Evolutionary conservation across 1,140 invertebrate genomes (phyloP), one percentile per base, ranked within the genome.

Genomic region (Bombus sylvicola): DNA sequence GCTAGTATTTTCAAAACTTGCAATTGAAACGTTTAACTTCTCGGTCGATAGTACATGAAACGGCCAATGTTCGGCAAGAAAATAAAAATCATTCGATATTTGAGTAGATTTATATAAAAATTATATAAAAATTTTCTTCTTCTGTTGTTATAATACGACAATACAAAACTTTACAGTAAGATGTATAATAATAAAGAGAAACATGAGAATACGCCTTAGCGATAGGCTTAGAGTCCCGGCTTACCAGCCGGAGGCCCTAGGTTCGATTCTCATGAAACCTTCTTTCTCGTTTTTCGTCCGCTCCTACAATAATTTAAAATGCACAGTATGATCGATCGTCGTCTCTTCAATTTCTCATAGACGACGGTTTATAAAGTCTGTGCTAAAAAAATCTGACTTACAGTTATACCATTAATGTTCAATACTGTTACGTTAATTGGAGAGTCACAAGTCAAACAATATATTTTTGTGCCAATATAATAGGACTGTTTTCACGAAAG

Each of bases 261-360:
- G 31, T 66, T 66, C 31, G 64, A 66, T 34, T 66, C 64, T 9
- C 31, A 18, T 34, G 5, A 66, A 31, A 66, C 12, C 31, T n/a
- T 62, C 6, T 18, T 0, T 0, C 15, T 9, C 64, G 0, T 66
- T 66, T 66, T 66, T 34, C n/a, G 4, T n/a, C 28, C 6, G 18
- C 6, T 53, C 1, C 6, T 22, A 53, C 1, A 8, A 53, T 53
- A 12, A 25, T 13, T 41, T 31, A 12, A 53, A 31, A 79, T 74
- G 94, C 94, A 95, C 90, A 91, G 90, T 94, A 94, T 94, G 93
- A 95, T 95, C 94, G 87, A 92, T 87, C 89, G 87, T 87, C 88
- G 90, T 87, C 76, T 88, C 53, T 22, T 53, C 74, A 72, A 62
- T 57, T 85, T 86, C 3, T 47, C 34, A 43, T 93, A 57, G 86